Conservation (phyloP, 2,113 vertebrate species). For the Solea solea region DNA sequence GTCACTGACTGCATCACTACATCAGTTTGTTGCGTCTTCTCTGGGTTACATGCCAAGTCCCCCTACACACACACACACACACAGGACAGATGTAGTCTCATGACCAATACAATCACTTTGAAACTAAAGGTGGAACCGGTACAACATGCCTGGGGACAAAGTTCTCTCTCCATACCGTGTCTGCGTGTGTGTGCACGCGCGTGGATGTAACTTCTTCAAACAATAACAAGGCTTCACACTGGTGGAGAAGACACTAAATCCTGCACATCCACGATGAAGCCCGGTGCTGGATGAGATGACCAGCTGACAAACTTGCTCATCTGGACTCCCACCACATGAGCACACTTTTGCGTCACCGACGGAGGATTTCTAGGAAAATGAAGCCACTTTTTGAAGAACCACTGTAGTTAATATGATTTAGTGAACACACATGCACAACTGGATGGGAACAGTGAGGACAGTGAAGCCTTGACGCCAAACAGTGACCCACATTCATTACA, state of each 20-base stretch:
- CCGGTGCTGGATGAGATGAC: not conserved
- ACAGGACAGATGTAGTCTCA: slow-evolving; percentile 61
- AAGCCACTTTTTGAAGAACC: not conserved
- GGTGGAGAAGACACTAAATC: not conserved
- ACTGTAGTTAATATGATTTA: slow-evolving; percentile 15
- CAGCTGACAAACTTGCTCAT: not conserved
- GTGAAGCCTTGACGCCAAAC: slow-evolving; percentile 20
- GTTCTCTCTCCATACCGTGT: slow-evolving; percentile 35
- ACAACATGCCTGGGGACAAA: slow-evolving; percentile 52
- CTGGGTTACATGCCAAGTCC: slow-evolving; percentile 69
- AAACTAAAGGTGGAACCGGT: slow-evolving; percentile 48
- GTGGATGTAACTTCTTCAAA: slow-evolving; percentile 1
- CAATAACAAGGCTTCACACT: not conserved
- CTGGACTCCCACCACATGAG: not conserved
- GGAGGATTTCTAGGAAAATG: slow-evolving; percentile 11
- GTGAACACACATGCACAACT: slow-evolving; percentile 15
- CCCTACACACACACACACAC: slow-evolving; percentile 51
- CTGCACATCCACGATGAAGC: not conserved
- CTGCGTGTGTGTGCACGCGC: too few relatives aligned
- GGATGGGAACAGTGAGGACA: slow-evolving; percentile 43
- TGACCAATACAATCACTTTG: slow-evolving; percentile 63
- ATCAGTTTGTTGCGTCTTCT: slow-evolving; percentile 72
- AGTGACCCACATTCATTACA: slow-evolving; percentile 4
- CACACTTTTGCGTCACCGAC: not conserved
- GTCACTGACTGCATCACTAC: slow-evolving; percentile 66